Evolutionary conservation across 1,140 invertebrate genomes (phyloP).

Genomic region (Paramacrobiotus metropolitanus): DNA sequence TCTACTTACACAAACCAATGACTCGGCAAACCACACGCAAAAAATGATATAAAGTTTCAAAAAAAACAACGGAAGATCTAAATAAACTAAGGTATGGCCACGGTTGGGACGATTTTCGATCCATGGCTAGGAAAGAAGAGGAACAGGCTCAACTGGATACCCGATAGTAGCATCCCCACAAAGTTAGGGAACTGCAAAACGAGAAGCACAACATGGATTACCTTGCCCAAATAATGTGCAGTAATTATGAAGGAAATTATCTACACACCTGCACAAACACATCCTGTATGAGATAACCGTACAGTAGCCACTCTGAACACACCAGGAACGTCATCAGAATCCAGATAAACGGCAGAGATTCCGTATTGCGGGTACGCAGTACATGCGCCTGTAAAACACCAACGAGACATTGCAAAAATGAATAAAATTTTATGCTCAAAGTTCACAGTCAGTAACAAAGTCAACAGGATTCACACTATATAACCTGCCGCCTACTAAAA

Average conservation of each 20-base stretch:
- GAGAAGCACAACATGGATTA: background rate
- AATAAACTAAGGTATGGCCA: background rate
- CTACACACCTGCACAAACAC: slow-evolving; percentile 39
- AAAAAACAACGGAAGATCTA: no score
- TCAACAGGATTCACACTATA: no score
- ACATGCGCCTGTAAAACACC: slow-evolving; percentile 37
- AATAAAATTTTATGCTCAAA: background rate
- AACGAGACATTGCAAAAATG: background rate
- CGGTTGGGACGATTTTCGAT: background rate
- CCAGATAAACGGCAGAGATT: slow-evolving; percentile 48
- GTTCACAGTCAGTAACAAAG: no score
- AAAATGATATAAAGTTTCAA: no score
- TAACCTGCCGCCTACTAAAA: no score
- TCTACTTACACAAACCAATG: no score
- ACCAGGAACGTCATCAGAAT: slow-evolving; percentile 48
- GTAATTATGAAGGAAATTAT: background rate
- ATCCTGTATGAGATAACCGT: slow-evolving; percentile 43
- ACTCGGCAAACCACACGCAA: no score
- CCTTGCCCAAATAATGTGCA: background rate
- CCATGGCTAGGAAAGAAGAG: background rate
- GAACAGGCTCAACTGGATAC: background rate
- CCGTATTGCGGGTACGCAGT: slow-evolving; percentile 41
- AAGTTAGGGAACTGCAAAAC: background rate
- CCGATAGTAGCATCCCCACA: background rate
- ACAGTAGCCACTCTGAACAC: slow-evolving; percentile 44